Evolutionary conservation across 2,797 vertebrate species (phyloP), one percentile per base, ranked within the genome.

Genomic region (Thunnus albacares): DNA sequence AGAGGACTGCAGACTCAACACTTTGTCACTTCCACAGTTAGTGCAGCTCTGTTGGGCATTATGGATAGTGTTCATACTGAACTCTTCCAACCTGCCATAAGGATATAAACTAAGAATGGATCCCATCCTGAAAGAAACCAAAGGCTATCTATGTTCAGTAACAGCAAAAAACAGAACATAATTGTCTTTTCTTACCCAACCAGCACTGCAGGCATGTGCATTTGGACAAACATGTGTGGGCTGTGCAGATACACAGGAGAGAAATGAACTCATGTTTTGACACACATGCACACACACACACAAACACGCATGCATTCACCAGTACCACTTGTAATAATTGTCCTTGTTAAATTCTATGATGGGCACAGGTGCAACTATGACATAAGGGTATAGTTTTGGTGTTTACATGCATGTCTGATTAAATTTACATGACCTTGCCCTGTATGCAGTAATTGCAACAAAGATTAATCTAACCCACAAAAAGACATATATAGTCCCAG

Each of bases 1-100:
- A 90, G 56, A 81, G 71, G 70, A 88, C 64, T 87, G 85, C 87
- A 81, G 83, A 86, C 80, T 77, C 79, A 63, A 86, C 90, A 87
- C 75, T 91, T 90, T 88, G 72, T 90, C 83, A 85, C 81, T 75
- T 85, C 68, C 68, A 81, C 74, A 75, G 78, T 91, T 88, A 84
- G 61, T 78, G 76, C 59, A 76, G 80, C 71, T 88, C 84, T 63
- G 70, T 71, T 68, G 22, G 80, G 38, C 65, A 66, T 80, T 81
- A 84, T 74, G 56, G 70, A 85, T 82, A 66, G 64, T 58, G 75
- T 68, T 80, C 62, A 33, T 28, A 64, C 53, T 59, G 74, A 74
- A 80, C 63, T 77, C 43, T 70, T 78, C 59, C 38, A 77, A 67
- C 52, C 67, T 77, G 57, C 62, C 43, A 71, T 75, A 67, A 52